A percentile compares a stretch with the other conserved stretches of the same genome.
Conservation (phyloP, 2,797 vertebrate species). For the Aulostomus chinensis region DNA sequence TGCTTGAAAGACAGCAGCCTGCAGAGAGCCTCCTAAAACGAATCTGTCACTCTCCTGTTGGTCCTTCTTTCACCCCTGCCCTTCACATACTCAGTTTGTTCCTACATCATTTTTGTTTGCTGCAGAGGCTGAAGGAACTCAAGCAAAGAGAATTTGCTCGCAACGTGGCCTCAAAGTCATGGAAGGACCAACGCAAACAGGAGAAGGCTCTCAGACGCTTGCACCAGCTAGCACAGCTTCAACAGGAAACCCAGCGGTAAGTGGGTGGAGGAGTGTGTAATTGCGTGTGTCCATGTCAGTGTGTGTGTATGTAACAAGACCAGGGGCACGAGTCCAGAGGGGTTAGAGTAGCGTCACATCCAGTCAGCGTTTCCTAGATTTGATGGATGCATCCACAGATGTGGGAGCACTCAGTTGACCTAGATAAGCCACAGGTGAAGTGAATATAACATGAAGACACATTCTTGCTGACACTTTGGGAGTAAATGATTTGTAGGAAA, state of each 20-base stretch:
- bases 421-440: constrained; percentile 69
- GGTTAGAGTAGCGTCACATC: constrained; percentile 64
- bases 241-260: constrained; percentile 90
- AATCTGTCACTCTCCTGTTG: constrained; percentile 36
- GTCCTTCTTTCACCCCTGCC: constrained; percentile 13
- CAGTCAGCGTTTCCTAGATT: constrained; percentile 55
- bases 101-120: constrained; percentile 26
- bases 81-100: constrained; percentile 13
- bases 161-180: constrained; percentile 97
- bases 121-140: constrained; percentile 95
- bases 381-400: constrained; percentile 70
- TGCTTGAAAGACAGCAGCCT: constrained; percentile 60
- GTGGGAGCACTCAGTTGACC: constrained; percentile 53
- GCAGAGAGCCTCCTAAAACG: constrained; percentile 47
- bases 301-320: constrained; percentile 37
- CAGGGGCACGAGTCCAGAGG: constrained; percentile 49
- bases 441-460: constrained; percentile 63
- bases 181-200: constrained; percentile 98
- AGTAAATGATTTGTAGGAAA: constrained; percentile 15
- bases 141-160: constrained; percentile 98
- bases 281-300: constrained; percentile 2
- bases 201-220: constrained; percentile 94
- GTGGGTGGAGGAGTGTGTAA: constrained; percentile 43
- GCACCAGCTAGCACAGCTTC: constrained; percentile 92
- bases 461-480: constrained; percentile 33